These are phyloP conservation scores for Crossocerus cetratus DNA, from an alignment of 2,888 invertebrate genomes.

Conservation along the genomic window DNA sequence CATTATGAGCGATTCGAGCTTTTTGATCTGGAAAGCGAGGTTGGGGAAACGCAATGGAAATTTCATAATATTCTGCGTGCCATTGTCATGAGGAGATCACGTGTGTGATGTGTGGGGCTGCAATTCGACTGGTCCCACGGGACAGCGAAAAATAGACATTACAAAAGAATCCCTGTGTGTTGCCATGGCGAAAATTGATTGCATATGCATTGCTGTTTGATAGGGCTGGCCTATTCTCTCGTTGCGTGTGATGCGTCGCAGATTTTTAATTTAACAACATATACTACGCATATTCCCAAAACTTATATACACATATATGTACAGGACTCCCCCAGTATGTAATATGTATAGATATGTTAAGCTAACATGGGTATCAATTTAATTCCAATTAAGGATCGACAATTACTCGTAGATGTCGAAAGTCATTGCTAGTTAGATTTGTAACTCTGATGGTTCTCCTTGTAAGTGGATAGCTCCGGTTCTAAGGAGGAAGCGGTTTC, in stretches of 20 bases:
- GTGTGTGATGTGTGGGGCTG: slow-evolving; percentile 66
- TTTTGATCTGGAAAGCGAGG: slow-evolving; percentile 49
- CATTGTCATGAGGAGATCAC: slow-evolving; percentile 69
- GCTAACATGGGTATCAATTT: no score
- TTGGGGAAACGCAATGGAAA: slow-evolving; percentile 45
- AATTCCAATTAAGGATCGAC: no score
- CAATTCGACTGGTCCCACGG: slow-evolving; percentile 53
- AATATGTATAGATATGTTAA: no score
- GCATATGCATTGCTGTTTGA: slow-evolving; percentile 64
- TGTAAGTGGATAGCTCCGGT: neutral
- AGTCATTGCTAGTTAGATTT: no score
- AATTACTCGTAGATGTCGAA: no score
- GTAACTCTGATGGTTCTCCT: no score
- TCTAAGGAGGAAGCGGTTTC: neutral
- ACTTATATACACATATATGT: no score
- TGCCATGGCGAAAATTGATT: slow-evolving; percentile 69
- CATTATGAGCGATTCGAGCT: slow-evolving; percentile 44
- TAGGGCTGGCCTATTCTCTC: slow-evolving; percentile 48
- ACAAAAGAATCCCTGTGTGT: slow-evolving; percentile 69
- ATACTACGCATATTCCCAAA: no score
- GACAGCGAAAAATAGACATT: slow-evolving; percentile 71
- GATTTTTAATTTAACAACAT: no score
- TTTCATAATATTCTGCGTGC: slow-evolving; percentile 57
- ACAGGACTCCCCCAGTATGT: no score
- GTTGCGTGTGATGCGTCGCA: slow-evolving; percentile 26